Conservation (phyloP, 2,797 vertebrate genomes). For the Cheracebus regulus region DNA sequence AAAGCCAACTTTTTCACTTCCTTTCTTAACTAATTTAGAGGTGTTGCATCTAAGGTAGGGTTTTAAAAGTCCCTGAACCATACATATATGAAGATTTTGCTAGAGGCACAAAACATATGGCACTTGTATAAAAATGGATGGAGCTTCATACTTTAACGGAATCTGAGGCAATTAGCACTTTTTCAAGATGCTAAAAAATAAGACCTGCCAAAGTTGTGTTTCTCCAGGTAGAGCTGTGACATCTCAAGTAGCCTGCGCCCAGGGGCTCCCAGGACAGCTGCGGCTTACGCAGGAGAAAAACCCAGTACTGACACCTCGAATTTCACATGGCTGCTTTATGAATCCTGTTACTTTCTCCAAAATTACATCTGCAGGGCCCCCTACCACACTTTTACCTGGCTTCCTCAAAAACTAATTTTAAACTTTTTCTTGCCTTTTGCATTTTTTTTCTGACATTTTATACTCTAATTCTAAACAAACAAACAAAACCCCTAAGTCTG, state of each 20-base stretch:
- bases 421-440: neutral
- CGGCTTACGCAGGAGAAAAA: neutral
- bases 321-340: neutral
- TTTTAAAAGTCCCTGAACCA: conserved; percentile 35
- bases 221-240: neutral
- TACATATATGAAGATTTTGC: conserved; percentile 4
- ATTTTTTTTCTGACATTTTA: conserved; percentile 29
- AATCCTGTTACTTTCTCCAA: neutral
- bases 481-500: neutral
- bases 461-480: neutral
- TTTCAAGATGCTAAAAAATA: conserved; percentile 51
- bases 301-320: neutral
- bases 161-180: conserved; percentile 55
- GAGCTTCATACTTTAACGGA: conserved; percentile 59
- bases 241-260: neutral
- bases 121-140: conserved; percentile 54
- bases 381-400: neutral
- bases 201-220: neutral
- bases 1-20: neutral
- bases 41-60: neutral
- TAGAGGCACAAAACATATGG: conserved; percentile 55
- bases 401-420: conserved; percentile 23
- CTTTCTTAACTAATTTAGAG: neutral
- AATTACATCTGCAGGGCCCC: neutral
- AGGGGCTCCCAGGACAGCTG: neutral